Base-by-base conservation (phyloP, 2,888 invertebrate genomes). In the Lasioglossum leucozonium region DNA sequence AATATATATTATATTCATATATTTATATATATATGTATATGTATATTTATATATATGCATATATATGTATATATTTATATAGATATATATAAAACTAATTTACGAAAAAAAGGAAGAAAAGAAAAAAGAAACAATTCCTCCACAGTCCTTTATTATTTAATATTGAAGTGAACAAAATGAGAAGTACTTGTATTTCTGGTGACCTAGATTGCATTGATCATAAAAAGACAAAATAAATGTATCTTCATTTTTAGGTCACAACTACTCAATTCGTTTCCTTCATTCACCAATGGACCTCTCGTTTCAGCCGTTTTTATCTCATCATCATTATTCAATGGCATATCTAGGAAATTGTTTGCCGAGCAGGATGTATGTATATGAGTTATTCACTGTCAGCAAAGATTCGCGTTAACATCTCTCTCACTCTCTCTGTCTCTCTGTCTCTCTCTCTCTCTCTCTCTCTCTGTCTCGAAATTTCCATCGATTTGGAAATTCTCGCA, bases 191-290 rank as follows among this genome's bases (percentile, higher is more conserved):
- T 95, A 95, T 94, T 95, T 94, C 93, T 94, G 95, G 95, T 95
- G 95, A 95, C 95, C 95, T 95, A 95, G 95, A 95, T 95, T 94
- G 95, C 94, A 95, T 95, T 95, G 94, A 95, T 95, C 94, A 96
- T 96, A 96, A 96, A 96, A 96, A 96, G 96, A 96, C 96, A 96
- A 96, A 96, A 96, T 96, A 96, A 96, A 96, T 96, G 96, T 96
- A 96, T 96, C 96, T 96, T 96, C 96, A 96, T 96, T 96, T 96
- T 96, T 96, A 96, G 96, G 96, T 96, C 96, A 96, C 96, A 96
- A 96, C 92, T 91, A 92, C 91, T 92, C 92, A 91, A 91, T 93
- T 94, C 92, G 92, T 93, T 94, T 93, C 92, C 92, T 93, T 93
- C 91, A 89, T 90, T 90, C 83, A 89, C 88, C 90, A 90, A 86